Conservation (phyloP, 1,140 invertebrate species). For the Dendrolimus punctatus region DNA sequence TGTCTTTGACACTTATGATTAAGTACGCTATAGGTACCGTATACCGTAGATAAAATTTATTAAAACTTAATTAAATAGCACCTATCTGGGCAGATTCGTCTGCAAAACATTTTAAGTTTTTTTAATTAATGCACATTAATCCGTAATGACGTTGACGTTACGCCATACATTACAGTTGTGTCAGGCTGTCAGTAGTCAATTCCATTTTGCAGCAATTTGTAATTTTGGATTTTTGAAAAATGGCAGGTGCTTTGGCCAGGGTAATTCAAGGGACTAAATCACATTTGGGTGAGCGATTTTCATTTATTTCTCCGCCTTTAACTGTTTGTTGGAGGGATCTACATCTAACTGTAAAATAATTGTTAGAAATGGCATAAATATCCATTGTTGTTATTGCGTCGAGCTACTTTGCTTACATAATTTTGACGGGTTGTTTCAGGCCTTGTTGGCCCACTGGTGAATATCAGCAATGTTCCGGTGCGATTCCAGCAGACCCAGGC, state of each 20-base stretch:
- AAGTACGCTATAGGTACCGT: too few species aligned
- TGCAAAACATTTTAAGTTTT: slow-evolving; percentile 1
- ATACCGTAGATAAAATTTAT: too few species aligned
- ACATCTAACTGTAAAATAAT: background rate
- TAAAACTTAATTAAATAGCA: too few species aligned
- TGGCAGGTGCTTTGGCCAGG: slow-evolving; percentile 76
- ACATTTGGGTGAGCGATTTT: slow-evolving; percentile 68
- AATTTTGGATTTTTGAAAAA: slow-evolving; percentile 48
- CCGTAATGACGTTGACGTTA: slow-evolving; percentile 13
- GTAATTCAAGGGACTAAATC: slow-evolving; percentile 69
- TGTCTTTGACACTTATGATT: too few species aligned
- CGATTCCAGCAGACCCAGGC: slow-evolving; percentile 70
- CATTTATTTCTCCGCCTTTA: slow-evolving; percentile 4
- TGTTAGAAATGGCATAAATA: background rate
- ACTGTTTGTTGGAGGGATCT: background rate
- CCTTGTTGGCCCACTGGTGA: slow-evolving; percentile 45
- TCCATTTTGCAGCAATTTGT: slow-evolving; percentile 3
- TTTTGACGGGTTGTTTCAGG: slow-evolving; percentile 59
- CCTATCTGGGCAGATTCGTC: too few species aligned
- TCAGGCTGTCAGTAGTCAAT: background rate
- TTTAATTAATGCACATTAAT: background rate
- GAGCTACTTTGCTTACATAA: slow-evolving; percentile 50
- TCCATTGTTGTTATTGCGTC: slow-evolving; percentile 7
- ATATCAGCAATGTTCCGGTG: slow-evolving; percentile 52
- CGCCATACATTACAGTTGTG: slow-evolving; percentile 18